Base-by-base conservation (phyloP, 2,113 vertebrate species). In the Pygoscelis antarcticus region DNA sequence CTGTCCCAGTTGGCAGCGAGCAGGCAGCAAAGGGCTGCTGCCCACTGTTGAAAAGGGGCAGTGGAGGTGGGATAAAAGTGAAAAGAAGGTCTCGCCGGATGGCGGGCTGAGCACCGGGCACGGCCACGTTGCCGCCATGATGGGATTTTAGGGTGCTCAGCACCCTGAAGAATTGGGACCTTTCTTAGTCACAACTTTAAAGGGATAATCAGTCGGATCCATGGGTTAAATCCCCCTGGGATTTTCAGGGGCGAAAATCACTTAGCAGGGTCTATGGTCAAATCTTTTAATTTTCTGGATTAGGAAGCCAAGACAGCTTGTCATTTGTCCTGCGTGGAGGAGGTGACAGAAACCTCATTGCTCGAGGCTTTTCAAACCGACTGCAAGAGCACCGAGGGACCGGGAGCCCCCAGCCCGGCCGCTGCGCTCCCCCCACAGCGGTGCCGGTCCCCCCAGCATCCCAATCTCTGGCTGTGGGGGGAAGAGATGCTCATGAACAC, bases 271-370 rank as follows among this genome's bases (percentile, higher is more conserved):
- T 94, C 96, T 62, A 51, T 30, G 14, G 55, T 66, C 89, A 95
- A 97, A 97, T 93, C 96, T 90, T 92, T 96, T 97, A 89, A 97
- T 97, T 98, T 97, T 92, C 97, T 95, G 96, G 97, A 97, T 98
- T 97, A 97, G 66, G 83, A 78, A 95, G 89, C 13, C 88, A 96
- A 70, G 42, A 9, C 78, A 69, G 74, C n/a, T 84, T 51, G 72
- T 44, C 78, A 11, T 78, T 71, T 42, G 82, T 66, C 81, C 86
- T 60, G 84, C 11, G 0, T 14, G 51, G 70, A 83, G 27, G 14
- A 91, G 40, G 22, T 0, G 3, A 64, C 80, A 76, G 77, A 75
- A 87, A 79, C 46, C 42, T 85, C 74, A 61, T 30, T 47, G 57
- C 36, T 13, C 3, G 4, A 69, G 23, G 44, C 44, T 72, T 82